Percentiles rank a stretch among this genome's conserved stretches.
Conservation (phyloP, 2,113 vertebrate genomes). For the Numida meleagris region DNA sequence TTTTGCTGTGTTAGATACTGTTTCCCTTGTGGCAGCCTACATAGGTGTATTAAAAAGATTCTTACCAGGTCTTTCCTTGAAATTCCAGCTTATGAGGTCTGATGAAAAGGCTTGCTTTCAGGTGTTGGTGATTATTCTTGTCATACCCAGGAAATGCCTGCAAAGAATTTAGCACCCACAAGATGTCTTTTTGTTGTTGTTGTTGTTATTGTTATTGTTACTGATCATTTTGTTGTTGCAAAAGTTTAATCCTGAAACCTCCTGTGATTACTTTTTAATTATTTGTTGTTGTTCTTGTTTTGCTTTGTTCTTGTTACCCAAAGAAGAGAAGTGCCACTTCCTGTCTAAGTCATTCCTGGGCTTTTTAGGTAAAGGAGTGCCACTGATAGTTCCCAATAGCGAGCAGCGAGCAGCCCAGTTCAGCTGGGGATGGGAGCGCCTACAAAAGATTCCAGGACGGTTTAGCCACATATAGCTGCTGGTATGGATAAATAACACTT, state of each 20-base stretch:
- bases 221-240: neutral
- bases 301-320: neutral
- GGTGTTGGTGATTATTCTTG: neutral
- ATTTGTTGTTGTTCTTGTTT: neutral
- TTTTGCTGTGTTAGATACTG: conserved; percentile 26
- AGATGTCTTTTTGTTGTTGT: neutral
- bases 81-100: neutral
- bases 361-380: neutral
- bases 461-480: conserved; percentile 29
- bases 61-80: neutral
- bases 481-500: conserved; percentile 9
- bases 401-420: conserved; percentile 14
- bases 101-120: conserved; percentile 24
- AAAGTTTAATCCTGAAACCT: neutral
- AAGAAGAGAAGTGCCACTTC: neutral
- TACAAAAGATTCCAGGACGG: conserved; percentile 32
- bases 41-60: conserved; percentile 30
- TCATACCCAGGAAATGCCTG: neutral
- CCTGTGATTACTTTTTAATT: neutral
- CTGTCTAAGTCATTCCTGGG: neutral
- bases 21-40: neutral
- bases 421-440: neutral
- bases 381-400: conserved; percentile 30
- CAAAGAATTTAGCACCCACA: neutral
- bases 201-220: neutral